These are phyloP conservation scores for Bicyclus anynana DNA, from an alignment of 1,140 invertebrate genomes.

Conservation along the genomic window DNA sequence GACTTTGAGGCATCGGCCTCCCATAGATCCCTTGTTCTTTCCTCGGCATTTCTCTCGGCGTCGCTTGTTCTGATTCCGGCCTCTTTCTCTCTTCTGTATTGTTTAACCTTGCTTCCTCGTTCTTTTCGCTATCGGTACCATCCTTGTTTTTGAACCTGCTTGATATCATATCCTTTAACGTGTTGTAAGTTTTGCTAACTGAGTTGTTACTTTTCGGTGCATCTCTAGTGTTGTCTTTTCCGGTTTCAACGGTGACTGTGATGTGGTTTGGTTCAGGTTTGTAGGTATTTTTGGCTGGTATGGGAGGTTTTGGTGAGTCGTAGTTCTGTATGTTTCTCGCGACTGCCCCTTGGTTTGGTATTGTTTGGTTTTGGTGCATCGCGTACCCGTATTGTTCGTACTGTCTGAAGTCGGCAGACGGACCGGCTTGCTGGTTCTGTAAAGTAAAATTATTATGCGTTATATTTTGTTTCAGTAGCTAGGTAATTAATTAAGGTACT, in stretches of 20 bases:
- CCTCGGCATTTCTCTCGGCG: constrained; percentile 53
- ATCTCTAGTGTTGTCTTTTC: constrained; percentile 74
- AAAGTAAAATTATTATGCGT: too few relatives aligned
- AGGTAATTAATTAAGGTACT: too few relatives aligned
- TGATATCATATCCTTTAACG: constrained; percentile 90
- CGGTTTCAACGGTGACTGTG: constrained; percentile 74
- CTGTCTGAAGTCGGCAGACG: constrained; percentile 65
- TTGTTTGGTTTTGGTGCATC: constrained; percentile 60
- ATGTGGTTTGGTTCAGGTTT: constrained; percentile 71
- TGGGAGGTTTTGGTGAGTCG: constrained; percentile 67
- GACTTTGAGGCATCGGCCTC: constrained; percentile 76
- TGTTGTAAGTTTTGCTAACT: constrained; percentile 87
- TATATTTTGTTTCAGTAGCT: too few relatives aligned
- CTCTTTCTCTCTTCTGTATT: constrained; percentile 81
- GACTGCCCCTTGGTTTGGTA: constrained; percentile 45
- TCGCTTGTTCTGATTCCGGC: constrained; percentile 68
- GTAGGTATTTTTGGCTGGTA: constrained; percentile 59
- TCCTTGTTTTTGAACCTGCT: constrained; percentile 86
- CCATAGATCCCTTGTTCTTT: constrained; percentile 79
- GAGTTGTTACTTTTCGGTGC: constrained; percentile 81
- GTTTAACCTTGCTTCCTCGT: constrained; percentile 80
- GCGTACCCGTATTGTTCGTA: constrained; percentile 67
- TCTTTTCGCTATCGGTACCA: constrained; percentile 70
- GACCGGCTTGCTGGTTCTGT: constrained; percentile 65
- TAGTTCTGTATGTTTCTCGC: constrained; percentile 53